Evolutionary conservation across 2,113 vertebrate species (phyloP).

Genomic region (Callopanchax toddi): DNA sequence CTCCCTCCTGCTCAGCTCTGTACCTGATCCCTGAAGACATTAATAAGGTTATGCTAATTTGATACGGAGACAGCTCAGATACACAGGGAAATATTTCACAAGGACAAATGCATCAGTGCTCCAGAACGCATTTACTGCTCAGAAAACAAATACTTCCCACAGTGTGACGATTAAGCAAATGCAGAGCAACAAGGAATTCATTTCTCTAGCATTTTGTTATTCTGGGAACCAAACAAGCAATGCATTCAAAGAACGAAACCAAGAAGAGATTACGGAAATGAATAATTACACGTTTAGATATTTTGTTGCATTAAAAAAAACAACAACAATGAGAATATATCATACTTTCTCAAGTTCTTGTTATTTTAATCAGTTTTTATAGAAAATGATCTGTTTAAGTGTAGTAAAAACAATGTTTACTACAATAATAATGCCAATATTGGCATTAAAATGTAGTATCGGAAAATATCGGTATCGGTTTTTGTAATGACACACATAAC

Average conservation of each 20-base stretch:
- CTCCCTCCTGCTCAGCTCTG: slow-evolving; percentile 57
- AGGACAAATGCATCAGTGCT: slow-evolving; percentile 40
- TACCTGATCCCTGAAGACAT: slow-evolving; percentile 62
- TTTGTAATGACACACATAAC: too few relatives aligned
- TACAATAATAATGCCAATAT: too few relatives aligned
- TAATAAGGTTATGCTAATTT: slow-evolving; percentile 69
- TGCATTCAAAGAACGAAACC: neutral
- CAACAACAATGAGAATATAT: too few relatives aligned
- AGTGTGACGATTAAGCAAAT: slow-evolving; percentile 18
- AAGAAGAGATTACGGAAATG: neutral
- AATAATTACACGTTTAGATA: too few relatives aligned
- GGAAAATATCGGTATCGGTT: too few relatives aligned
- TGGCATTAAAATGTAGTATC: too few relatives aligned
- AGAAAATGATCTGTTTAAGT: too few relatives aligned
- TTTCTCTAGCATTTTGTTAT: slow-evolving; percentile 17
- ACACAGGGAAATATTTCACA: slow-evolving; percentile 49
- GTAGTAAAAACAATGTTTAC: too few relatives aligned
- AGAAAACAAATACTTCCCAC: slow-evolving; percentile 51
- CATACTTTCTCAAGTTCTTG: too few relatives aligned
- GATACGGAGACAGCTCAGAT: slow-evolving; percentile 37
- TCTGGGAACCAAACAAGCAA: neutral
- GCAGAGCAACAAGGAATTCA: slow-evolving; percentile 15
- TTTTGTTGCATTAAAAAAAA: too few relatives aligned
- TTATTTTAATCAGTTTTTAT: too few relatives aligned
- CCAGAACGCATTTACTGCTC: slow-evolving; percentile 39